phyloP scores from a whole-genome alignment of 2,797 vertebrate genomes.

The Liparis tanakae region DNA sequence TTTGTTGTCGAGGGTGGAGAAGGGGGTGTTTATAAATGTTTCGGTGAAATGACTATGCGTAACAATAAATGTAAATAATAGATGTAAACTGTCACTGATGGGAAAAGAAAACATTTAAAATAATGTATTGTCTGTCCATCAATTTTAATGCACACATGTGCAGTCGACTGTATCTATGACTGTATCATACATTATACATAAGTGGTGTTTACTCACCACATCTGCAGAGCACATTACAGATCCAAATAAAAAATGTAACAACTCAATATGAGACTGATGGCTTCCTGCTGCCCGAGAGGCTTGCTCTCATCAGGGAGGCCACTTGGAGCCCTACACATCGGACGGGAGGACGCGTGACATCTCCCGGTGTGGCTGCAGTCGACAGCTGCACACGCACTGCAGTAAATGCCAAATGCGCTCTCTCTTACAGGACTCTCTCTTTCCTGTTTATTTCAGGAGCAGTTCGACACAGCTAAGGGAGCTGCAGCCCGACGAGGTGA shows the following conservation, averaged over 20 bases:
- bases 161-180: not conserved
- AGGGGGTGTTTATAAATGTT: not conserved
- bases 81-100: not conserved
- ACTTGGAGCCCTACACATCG: constrained; percentile 37
- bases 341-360: constrained; percentile 34
- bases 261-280: not conserved
- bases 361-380: constrained; percentile 26
- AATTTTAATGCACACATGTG: not conserved
- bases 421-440: not conserved
- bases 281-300: constrained; percentile 31
- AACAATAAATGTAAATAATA: not conserved
- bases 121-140: no score
- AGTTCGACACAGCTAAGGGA: constrained; percentile 49
- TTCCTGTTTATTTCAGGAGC: constrained; percentile 44
- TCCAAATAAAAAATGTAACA: not conserved
- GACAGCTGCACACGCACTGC: constrained; percentile 66
- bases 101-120: not conserved
- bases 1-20: not conserved
- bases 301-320: constrained; percentile 7
- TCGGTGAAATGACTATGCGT: not conserved
- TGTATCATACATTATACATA: not conserved
- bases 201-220: not conserved
- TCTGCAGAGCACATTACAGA: constrained; percentile 4
- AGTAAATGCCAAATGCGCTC: constrained; percentile 48
- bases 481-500: constrained; percentile 32